Conservation (phyloP, 2,113 vertebrate genomes). For the Callocephalon fimbriatum region DNA sequence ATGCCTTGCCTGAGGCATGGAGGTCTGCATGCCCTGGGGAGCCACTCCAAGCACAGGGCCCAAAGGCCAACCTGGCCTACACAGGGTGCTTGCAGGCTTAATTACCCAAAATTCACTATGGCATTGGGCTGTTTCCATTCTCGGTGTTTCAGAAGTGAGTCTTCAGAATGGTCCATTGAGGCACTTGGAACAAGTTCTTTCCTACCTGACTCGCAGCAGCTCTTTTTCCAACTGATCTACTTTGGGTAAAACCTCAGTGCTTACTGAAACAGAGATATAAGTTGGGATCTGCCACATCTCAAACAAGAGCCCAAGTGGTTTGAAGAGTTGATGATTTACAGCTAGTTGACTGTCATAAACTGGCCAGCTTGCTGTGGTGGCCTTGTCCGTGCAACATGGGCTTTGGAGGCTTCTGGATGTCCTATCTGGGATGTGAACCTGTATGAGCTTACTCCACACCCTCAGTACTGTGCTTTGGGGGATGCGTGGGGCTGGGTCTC, state of each 20-base stretch:
- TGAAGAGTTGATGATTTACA: neutral
- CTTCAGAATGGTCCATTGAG: neutral
- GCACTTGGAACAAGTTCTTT: neutral
- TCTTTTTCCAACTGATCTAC: neutral
- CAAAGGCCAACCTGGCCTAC: fast-evolving
- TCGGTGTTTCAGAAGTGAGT: neutral
- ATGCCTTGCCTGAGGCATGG: neutral
- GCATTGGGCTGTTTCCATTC: neutral
- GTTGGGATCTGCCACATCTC: neutral
- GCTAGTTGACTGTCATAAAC: neutral
- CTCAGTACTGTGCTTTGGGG: neutral
- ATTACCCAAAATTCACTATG: neutral
- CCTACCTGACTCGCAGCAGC: neutral
- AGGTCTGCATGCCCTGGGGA: neutral
- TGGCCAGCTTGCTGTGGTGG: neutral
- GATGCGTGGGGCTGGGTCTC: fast-evolving
- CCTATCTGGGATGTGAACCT: neutral
- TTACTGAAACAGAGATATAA: neutral
- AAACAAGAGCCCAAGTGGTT: neutral
- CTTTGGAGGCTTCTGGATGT: neutral
- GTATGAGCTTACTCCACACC: fast-evolving
- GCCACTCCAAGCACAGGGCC: neutral
- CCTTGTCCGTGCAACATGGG: fast-evolving
- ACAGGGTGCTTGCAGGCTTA: neutral
- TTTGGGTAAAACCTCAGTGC: neutral